Base-by-base conservation (phyloP, 35 echinoderm and acorn worm species). In the Nesometra sesokonis region DNA sequence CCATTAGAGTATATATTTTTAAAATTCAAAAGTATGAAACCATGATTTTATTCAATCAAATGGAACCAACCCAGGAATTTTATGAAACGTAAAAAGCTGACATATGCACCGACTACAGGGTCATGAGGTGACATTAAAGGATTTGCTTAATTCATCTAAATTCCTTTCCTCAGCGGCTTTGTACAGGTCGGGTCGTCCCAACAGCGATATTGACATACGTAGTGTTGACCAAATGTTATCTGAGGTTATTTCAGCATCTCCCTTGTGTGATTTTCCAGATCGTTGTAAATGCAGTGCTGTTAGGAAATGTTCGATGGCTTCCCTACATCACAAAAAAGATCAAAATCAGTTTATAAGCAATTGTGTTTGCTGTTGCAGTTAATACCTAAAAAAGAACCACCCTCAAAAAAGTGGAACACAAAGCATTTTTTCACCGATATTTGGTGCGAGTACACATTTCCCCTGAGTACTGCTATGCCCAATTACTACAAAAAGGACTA, bases 151-250 rank as follows among this genome's bases (percentile, higher is more conserved):
- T 33, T 57, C 30, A 31, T 84, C 88, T 19, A 99, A 82, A 57
- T 99, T 88, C 21, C 84, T 88, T 39, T 84, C 78, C 32, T 99
- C 96, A 0, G 96, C 90, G 0, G 85, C 84, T 13, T 94, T 88
- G 78, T 99, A 99, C 0, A 99, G 88, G 35, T 94, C 90, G 1
- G 79, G 47, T 15, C 88, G 76, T 0, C 96, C 92, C 76, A 92
- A 57, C 31, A 99, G 88, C 0, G 96, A 99, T 29, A 99, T 86
- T 17, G 96, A 86, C 96, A 99, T 99, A 5, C 96, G 87, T 32
- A 99, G 47, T 13, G 96, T 99, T 36, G 93, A 87, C 96, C 96
- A 99, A 76, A 99, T 99, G 40, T 99, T 99, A 35, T 92, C 87
- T 0, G 96, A 99, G 87, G 92, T 99, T 33, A 90, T 80, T 0